A percentile compares a stretch with the other conserved stretches of the same genome.
phyloP scores from a whole-genome alignment of 2,888 invertebrate species.

The Plebejus argus region DNA sequence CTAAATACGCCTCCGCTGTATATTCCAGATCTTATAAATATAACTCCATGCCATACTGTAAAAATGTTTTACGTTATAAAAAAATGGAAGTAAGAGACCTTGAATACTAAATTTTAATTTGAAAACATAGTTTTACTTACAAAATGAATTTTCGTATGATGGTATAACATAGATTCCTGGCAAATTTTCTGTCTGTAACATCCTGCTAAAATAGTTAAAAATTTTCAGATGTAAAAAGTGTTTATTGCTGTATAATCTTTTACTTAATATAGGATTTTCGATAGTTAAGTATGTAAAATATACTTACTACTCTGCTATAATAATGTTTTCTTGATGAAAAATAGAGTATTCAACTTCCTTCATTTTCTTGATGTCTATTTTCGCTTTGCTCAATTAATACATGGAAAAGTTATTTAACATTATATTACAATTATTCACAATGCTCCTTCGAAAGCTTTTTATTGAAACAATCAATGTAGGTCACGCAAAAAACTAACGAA shows the following conservation, averaged over 20 bases:
- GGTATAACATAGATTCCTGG: constrained; percentile 96
- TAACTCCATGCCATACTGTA: constrained; percentile 94
- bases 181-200: constrained; percentile 91
- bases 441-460: too few relatives aligned
- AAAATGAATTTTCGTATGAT: constrained; percentile 89
- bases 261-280: not conserved
- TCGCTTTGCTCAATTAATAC: constrained; percentile 61
- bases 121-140: constrained; percentile 77
- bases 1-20: constrained; percentile 96
- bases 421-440: not conserved
- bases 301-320: constrained; percentile 96
- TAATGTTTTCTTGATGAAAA: constrained; percentile 93
- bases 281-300: constrained; percentile 9
- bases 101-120: not conserved
- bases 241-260: not conserved
- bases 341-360: constrained; percentile 86
- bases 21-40: constrained; percentile 93
- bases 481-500: too few relatives aligned
- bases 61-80: constrained; percentile 42
- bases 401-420: not conserved
- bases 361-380: constrained; percentile 74
- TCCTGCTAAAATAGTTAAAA: constrained; percentile 83
- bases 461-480: too few relatives aligned
- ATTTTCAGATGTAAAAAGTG: not conserved
- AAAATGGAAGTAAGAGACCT: not conserved